Evolutionary conservation across 64 coral and sea anemone species (phyloP).

Genomic region (Montipora sp.): DNA sequence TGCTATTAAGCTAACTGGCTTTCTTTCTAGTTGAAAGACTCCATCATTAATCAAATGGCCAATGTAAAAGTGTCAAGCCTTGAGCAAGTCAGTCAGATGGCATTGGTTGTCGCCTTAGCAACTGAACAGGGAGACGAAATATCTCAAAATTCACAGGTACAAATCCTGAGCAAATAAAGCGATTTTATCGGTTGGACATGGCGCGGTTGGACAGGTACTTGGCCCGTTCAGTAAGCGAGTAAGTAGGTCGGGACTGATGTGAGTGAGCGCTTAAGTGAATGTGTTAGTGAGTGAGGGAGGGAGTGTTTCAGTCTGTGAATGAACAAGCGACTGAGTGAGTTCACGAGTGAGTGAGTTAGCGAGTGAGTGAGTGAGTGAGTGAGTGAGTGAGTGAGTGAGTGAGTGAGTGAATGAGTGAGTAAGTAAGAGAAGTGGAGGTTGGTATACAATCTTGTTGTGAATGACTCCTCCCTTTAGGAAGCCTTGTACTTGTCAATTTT

Average conservation of each 20-base stretch:
- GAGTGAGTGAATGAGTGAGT: no score
- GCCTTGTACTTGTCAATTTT: background rate
- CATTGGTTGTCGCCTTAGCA: constrained; percentile 85
- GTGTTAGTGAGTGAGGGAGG: no score
- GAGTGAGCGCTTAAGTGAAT: no score
- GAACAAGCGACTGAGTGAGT: background rate
- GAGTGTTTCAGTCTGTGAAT: no score
- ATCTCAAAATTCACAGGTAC: constrained; percentile 83
- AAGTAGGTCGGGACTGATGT: no score
- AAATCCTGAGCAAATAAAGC: background rate
- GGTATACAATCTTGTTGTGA: no score
- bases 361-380: background rate
- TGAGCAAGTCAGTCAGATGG: constrained; percentile 88
- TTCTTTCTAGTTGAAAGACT: constrained; percentile 70
- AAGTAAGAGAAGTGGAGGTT: no score
- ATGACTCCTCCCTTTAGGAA: background rate
- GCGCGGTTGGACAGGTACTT: background rate
- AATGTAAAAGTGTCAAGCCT: constrained; percentile 80
- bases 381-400: background rate
- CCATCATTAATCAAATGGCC: constrained; percentile 85
- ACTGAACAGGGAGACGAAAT: constrained; percentile 90
- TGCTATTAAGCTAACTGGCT: no score
- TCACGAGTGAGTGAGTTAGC: background rate
- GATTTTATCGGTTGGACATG: background rate
- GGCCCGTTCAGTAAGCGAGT: no score